Conservation (phyloP, 1,140 invertebrate genomes). For the Nymphalis io region DNA sequence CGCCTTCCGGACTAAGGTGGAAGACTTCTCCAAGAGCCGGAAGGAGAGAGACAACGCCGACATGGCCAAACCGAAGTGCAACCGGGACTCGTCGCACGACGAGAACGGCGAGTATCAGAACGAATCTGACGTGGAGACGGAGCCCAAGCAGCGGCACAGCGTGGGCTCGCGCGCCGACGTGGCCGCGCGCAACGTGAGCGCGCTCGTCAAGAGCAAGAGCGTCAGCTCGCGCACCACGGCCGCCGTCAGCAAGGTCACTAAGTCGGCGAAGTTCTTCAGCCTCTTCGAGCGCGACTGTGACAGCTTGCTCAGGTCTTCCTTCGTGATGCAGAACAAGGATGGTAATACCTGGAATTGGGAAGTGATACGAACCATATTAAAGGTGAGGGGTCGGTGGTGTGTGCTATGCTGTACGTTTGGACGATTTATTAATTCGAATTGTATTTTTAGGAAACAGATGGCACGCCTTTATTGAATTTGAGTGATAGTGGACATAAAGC, state of each 20-base stretch:
- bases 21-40: conserved; percentile 61
- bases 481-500: conserved; percentile 86
- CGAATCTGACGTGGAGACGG: conserved; percentile 70
- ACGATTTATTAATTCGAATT: background rate
- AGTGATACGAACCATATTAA: conserved; percentile 88
- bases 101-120: conserved; percentile 71
- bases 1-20: conserved; percentile 51
- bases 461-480: conserved; percentile 59
- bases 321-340: conserved; percentile 87
- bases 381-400: conserved; percentile 80
- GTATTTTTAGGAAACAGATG: conserved; percentile 60
- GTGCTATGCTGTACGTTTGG: background rate
- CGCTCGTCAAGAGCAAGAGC: conserved; percentile 78
- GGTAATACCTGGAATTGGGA: conserved; percentile 92
- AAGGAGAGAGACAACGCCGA: conserved; percentile 72
- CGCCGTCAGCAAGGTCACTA: conserved; percentile 71
- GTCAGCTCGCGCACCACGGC: conserved; percentile 73
- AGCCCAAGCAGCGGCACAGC: conserved; percentile 73
- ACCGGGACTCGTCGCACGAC: conserved; percentile 43
- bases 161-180: conserved; percentile 72
- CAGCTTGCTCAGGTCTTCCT: conserved; percentile 86
- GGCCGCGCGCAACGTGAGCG: conserved; percentile 65
- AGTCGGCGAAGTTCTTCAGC: conserved; percentile 72
- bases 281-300: conserved; percentile 83
- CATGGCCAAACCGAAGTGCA: conserved; percentile 55